phyloP scores from a whole-genome alignment of 2,888 invertebrate species.

The Seira ritae region DNA sequence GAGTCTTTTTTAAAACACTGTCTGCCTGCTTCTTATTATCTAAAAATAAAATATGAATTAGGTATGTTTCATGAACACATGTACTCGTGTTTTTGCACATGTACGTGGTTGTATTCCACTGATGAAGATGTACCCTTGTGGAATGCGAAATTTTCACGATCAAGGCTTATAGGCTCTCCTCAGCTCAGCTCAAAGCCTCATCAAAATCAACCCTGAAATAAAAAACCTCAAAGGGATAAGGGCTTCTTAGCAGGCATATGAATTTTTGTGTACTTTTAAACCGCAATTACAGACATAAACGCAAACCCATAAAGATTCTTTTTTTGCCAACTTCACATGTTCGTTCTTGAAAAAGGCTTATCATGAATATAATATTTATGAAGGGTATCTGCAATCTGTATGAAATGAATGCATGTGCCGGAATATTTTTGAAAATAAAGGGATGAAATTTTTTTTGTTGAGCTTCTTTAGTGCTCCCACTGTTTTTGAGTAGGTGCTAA shows the following conservation, averaged over 20 bases:
- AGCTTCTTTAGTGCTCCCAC: background rate
- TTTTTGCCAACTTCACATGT: conserved; percentile 8
- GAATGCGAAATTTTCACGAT: too few relatives aligned
- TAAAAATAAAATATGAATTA: too few relatives aligned
- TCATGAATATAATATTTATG: background rate
- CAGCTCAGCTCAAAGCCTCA: conserved; percentile 1
- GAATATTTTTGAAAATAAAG: conserved; percentile 11
- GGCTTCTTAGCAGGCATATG: too few relatives aligned
- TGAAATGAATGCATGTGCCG: background rate
- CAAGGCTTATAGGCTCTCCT: too few relatives aligned
- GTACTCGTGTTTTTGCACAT: too few relatives aligned
- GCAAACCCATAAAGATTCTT: background rate
- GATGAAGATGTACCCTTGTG: too few relatives aligned
- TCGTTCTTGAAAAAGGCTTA: background rate
- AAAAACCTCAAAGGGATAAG: conserved; percentile 60
- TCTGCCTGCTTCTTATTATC: too few relatives aligned
- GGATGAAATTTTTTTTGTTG: too few relatives aligned
- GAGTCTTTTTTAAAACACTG: too few relatives aligned
- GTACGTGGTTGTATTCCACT: too few relatives aligned
- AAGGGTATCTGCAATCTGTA: background rate
- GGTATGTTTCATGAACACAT: too few relatives aligned
- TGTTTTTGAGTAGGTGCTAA: conserved; percentile 18
- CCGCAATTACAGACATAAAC: background rate
- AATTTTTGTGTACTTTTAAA: too few relatives aligned
- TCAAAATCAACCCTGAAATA: conserved; percentile 47